Evolutionary conservation across 2,888 invertebrate species (phyloP), one percentile per base, ranked within the genome.

Genomic region (Mythimna albipuncta): DNA sequence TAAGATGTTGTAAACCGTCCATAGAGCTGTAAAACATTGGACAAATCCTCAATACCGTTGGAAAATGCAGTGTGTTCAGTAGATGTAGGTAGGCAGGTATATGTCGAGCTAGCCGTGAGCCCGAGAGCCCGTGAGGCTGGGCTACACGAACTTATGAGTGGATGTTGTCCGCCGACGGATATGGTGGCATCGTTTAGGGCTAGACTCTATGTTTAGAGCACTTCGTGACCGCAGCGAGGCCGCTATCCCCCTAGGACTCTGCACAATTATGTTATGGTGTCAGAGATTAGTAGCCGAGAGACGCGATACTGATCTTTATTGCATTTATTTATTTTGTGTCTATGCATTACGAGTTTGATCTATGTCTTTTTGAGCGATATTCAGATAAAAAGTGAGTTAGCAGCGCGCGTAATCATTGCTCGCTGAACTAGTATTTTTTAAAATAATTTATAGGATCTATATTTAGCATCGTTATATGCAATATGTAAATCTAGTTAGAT

Each of bases 131-230:
- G 88, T 85, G 90, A 89, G 88, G 87, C 88, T 57, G 67, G 84
- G 88, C 90, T 89, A 90, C 91, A 90, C 88, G 88, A 90, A 90
- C 89, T 90, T 91, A 91, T 91, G 91, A 91, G 91, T 90, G 89
- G 90, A 89, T 90, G 89, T 88, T 89, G 91, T 87, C 88, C 89
- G 90, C 91, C 90, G 91, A 92, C 93, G 93, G 93, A 94, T 95
- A 95, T 95, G 94, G 95, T 94, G 93, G 94, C 94, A 93, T 93
- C 94, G 93, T 94, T 95, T 94, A 92, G 92, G 91, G 90, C 90
- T 92, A 90, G 91, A 91, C 90, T 92, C 93, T 95, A 92, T 94
- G 94, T 94, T 95, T 94, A 95, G 93, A 92, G 88, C 89, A 89
- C 89, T 88, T 94, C 95, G 95, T 95, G 95, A 95, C 94, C 93